These are phyloP conservation scores for Otolemur crassicaudatus DNA, from an alignment of 2,797 vertebrate species.

Conservation along the genomic window DNA sequence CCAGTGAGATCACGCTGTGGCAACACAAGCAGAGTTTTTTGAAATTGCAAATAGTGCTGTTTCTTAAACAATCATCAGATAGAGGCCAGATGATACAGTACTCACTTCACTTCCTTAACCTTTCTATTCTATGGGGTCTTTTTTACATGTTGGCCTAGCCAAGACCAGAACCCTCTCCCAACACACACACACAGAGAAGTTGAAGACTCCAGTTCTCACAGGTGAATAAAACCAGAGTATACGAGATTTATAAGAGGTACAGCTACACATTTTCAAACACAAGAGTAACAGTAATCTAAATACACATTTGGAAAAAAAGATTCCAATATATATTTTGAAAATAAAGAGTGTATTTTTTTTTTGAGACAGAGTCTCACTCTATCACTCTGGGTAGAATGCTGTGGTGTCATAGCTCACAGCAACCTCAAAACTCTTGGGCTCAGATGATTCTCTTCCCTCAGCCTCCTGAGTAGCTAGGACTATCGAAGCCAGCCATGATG, in stretches of 20 bases:
- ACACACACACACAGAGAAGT: neutral
- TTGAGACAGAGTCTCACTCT: too few relatives aligned
- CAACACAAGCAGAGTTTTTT: neutral
- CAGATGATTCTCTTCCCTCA: too few relatives aligned
- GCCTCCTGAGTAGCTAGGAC: too few relatives aligned
- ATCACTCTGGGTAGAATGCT: too few relatives aligned
- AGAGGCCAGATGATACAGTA: neutral
- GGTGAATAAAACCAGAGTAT: neutral
- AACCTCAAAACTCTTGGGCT: too few relatives aligned
- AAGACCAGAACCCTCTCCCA: neutral
- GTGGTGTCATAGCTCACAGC: too few relatives aligned
- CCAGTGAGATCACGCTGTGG: fast-evolving
- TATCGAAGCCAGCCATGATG: too few relatives aligned
- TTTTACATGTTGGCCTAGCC: neutral
- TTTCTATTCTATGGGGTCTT: neutral
- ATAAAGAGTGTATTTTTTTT: neutral
- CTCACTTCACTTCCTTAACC: neutral
- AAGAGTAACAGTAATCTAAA: neutral
- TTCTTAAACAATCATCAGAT: neutral
- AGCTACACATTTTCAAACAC: neutral
- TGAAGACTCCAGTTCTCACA: neutral
- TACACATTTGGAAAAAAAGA: neutral
- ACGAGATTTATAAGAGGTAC: neutral
- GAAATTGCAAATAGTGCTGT: neutral
- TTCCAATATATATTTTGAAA: neutral